Base-by-base conservation (phyloP, 2,797 vertebrate genomes). In the Onychomys leucogaster region DNA sequence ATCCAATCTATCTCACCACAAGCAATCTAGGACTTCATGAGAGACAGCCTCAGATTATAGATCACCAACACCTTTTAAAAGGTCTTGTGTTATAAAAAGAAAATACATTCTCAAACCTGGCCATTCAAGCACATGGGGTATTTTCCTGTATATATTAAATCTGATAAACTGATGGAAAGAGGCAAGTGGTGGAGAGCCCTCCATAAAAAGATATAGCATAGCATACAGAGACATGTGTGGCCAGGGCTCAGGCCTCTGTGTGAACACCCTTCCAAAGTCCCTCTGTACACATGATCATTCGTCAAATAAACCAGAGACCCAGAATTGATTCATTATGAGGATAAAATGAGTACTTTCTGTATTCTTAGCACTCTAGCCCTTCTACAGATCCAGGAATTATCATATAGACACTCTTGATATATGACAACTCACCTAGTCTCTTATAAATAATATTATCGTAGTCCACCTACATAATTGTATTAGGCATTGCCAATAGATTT, bases 1-100 rank as follows among this genome's bases (percentile, higher is more conserved):
- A 78, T 89, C 97, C 96, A 97, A 97, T 97, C 95, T 96, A 97
- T 97, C 96, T 97, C 95, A 80, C 92, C 93, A 91, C 75, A 85
- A 96, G 94, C 96, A 93, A 97, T 95, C 95, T 95, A 96, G 94
- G 96, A 94, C 91, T 97, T 95, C 89, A 59, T 80, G 95, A 96
- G 95, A 96, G 96, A 95, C 76, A 95, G 73, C 41, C 88, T 92
- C 89, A 84, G 63, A 95, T 97, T 97, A 96, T 67, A 96, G 95
- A 97, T 97, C 83, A 43, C 94, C 85, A 89, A 34, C 43, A 91
- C 57, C 37, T 57, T 90, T 61, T 94, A 82, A 89, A 95, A 94
- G 65, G 41, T 59, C 81, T 96, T 69, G 59, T 10, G 0, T 91
- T 94, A 67, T n/a, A 92, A 94, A 78, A 95, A 75, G 41, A 93